Evolutionary conservation across 1,140 invertebrate species (phyloP), one percentile per base, ranked within the genome.

Genomic region (Orchestia grillus): DNA sequence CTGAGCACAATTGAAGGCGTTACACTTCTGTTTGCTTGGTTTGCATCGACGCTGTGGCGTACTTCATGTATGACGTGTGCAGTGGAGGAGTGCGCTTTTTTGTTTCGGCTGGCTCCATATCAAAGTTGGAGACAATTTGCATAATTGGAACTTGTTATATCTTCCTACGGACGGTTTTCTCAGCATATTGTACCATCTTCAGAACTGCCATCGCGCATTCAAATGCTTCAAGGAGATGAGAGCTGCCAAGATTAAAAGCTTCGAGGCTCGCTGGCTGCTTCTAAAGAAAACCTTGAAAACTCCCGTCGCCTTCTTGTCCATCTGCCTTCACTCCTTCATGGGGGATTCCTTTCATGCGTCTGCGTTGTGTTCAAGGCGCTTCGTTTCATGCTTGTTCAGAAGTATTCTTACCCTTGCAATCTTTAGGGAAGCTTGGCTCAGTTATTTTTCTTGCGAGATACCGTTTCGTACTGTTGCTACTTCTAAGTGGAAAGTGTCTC

Each of bases 151-250:
- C 1, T 77, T 36, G 1, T 36, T 77, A 23, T 53, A 6, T 77
- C 28, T 28, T 77, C 11, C 11, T 15, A 77, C 62, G 28, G 28
- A 77, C 28, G 36, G 62, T 36, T 6, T 77, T 77, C 62, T 77
- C 28, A 36, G 62, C 62, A 77, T 77, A 36, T 36, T 77, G 62
- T 77, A 3, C 62, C 28, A 77, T 77, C 11, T 77, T 77, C 28
- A 77, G 62, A 1, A 8, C 15, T 77, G 62, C 62, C 88, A 44
- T 42, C 41, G 36, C 88, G 88, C 88, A 91, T 91, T 91, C 88
- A 91, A 91, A 91, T 91, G 88, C 41, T 91, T 44, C 88, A 77
- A 77, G 62, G 88, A 91, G 88, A 91, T 91, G 88, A 91, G 44
- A 19, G 88, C 88, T 42, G 88, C 41, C 44, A 42, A 91, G 88